phyloP scores from a whole-genome alignment of 2,797 vertebrate species.

The Psittacula derbiana region DNA sequence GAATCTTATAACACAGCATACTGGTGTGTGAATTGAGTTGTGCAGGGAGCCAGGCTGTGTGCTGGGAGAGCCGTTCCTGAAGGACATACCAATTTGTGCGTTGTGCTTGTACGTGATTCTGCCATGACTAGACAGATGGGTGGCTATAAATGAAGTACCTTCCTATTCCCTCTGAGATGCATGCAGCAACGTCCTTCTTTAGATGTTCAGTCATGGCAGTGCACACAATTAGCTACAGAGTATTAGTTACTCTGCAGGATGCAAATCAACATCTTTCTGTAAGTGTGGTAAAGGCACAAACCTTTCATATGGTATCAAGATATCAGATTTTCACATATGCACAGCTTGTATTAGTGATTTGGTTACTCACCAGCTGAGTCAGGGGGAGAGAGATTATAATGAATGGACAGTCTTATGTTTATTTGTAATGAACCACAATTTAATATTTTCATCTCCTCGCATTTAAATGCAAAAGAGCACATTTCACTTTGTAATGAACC shows the following conservation, averaged over 20 bases:
- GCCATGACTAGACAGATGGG: constrained; percentile 77
- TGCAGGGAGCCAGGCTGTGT: background rate
- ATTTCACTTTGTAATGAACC: constrained; percentile 61
- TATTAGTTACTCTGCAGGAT: constrained; percentile 77
- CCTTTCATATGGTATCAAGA: constrained; percentile 33
- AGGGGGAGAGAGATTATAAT: constrained; percentile 5
- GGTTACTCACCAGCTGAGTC: constrained; percentile 55
- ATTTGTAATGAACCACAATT: constrained; percentile 69
- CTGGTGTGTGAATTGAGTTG: background rate
- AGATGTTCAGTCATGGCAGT: constrained; percentile 59
- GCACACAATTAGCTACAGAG: constrained; percentile 78
- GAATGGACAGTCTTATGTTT: constrained; percentile 56
- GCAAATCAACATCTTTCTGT: constrained; percentile 57
- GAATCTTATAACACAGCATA: background rate
- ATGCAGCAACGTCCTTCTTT: constrained; percentile 61
- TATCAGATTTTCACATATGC: background rate
- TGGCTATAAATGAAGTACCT: constrained; percentile 73
- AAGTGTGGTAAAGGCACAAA: constrained; percentile 54
- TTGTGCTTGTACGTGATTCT: constrained; percentile 59
- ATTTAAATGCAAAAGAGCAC: constrained; percentile 74
- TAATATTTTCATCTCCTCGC: constrained; percentile 60
- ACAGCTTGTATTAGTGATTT: constrained; percentile 51
- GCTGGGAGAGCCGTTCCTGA: constrained; percentile 61
- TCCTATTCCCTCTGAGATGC: constrained; percentile 72
- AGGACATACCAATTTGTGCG: constrained; percentile 56